Evolutionary conservation across 2,113 vertebrate species (phyloP).

Genomic region (Sylvilagus bachmani): DNA sequence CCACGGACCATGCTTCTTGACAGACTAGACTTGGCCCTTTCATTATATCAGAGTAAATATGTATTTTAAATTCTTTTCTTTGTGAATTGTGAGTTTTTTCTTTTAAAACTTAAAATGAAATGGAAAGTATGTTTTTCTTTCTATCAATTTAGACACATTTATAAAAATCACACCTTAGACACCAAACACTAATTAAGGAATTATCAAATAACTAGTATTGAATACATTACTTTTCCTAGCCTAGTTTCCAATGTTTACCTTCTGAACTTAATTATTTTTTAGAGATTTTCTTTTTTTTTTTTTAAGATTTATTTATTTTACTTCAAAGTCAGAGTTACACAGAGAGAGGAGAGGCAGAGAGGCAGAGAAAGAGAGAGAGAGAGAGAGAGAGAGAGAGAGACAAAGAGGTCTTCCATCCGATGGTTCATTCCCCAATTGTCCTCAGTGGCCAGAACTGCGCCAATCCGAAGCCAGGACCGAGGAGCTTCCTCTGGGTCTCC

Average conservation of each 20-base stretch:
- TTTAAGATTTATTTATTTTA: too few species aligned
- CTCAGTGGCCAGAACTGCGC: too few species aligned
- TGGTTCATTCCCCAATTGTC: too few species aligned
- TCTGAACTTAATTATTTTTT: conserved; percentile 4
- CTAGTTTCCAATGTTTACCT: not conserved
- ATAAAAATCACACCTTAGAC: not conserved
- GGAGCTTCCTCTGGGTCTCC: too few species aligned
- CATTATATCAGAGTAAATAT: not conserved
- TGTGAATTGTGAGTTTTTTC: not conserved
- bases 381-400: too few species aligned
- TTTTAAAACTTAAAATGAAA: not conserved
- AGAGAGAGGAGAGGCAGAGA: too few species aligned
- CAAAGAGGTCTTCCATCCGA: too few species aligned
- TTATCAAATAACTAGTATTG: not conserved
- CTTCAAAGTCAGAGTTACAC: too few species aligned
- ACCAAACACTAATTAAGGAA: conserved; percentile 34
- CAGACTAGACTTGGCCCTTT: not conserved
- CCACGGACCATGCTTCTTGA: not conserved
- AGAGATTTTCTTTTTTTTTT: too few species aligned
- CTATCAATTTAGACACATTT: not conserved
- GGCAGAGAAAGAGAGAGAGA: too few species aligned
- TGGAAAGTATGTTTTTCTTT: conserved; percentile 26
- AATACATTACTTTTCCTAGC: not conserved
- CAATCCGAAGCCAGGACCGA: too few species aligned
- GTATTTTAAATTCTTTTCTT: conserved; percentile 21